phyloP scores from a whole-genome alignment of 1,140 invertebrate genomes.

The Heliothis subflexa region DNA sequence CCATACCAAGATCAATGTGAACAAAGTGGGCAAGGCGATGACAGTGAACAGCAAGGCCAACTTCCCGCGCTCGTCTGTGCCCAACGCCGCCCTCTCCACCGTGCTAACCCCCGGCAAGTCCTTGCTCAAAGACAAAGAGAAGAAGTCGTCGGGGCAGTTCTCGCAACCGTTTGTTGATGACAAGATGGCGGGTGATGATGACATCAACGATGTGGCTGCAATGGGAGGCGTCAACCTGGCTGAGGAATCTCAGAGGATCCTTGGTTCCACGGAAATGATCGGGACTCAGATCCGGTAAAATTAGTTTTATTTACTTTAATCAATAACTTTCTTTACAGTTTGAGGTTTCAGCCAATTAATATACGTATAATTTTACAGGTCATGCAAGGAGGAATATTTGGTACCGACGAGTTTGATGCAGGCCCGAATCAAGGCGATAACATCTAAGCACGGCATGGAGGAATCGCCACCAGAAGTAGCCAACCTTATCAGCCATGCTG shows the following conservation, averaged over 20 bases:
- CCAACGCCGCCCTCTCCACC: slow-evolving; percentile 65
- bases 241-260: slow-evolving; percentile 97
- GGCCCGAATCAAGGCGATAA: slow-evolving; percentile 91
- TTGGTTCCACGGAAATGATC: slow-evolving; percentile 97
- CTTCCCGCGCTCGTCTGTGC: slow-evolving; percentile 55
- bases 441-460: slow-evolving; percentile 93
- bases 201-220: slow-evolving; percentile 98
- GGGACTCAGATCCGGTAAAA: slow-evolving; percentile 93
- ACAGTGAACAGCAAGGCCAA: slow-evolving; percentile 69
- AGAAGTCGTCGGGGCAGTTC: slow-evolving; percentile 67
- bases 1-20: slow-evolving; percentile 74
- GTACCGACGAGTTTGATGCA: slow-evolving; percentile 92
- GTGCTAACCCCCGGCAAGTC: slow-evolving; percentile 75
- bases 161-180: slow-evolving; percentile 72
- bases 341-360: not conserved
- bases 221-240: slow-evolving; percentile 99
- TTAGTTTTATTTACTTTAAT: not conserved
- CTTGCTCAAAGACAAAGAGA: slow-evolving; percentile 76
- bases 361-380: slow-evolving; percentile 83
- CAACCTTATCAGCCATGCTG: slow-evolving; percentile 97
- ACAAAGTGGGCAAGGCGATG: slow-evolving; percentile 69
- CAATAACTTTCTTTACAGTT: no score
- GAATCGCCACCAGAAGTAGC: slow-evolving; percentile 96
- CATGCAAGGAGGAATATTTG: slow-evolving; percentile 98
- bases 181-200: slow-evolving; percentile 81